These are phyloP conservation scores for Prionace glauca DNA, from an alignment of 2,797 vertebrate genomes.

Conservation along the genomic window DNA sequence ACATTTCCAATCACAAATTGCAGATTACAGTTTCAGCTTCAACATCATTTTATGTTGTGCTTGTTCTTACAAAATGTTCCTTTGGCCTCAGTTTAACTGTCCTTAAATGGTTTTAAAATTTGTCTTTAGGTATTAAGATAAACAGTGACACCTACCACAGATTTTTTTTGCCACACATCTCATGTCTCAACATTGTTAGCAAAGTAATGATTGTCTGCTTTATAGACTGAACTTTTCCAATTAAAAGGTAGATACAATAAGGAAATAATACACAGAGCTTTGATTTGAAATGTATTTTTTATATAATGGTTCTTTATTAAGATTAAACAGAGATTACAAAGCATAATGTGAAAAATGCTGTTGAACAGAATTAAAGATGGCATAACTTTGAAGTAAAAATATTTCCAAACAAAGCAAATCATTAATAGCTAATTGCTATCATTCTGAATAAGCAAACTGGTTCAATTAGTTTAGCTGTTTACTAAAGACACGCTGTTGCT, in stretches of 20 bases:
- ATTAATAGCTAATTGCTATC: not conserved
- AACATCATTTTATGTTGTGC: not conserved
- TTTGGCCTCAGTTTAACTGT: not conserved
- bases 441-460: not conserved
- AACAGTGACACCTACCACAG: not conserved
- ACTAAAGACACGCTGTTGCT: not conserved
- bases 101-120: not conserved
- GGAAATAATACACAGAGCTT: not conserved
- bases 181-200: not conserved
- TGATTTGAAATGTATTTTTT: not conserved
- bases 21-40: not conserved
- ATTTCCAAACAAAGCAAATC: not conserved
- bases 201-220: not conserved
- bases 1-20: not conserved
- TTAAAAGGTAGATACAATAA: not conserved
- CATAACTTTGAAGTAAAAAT: not conserved
- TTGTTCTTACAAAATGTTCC: not conserved
- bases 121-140: not conserved
- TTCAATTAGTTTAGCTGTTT: not conserved
- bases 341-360: not conserved
- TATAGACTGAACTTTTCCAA: not conserved
- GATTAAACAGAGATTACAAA: conserved; percentile 4
- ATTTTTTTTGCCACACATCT: not conserved
- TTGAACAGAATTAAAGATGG: not conserved
- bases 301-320: conserved; percentile 14